Base-by-base conservation (phyloP, 2,888 invertebrate species). In the Helleia helle region DNA sequence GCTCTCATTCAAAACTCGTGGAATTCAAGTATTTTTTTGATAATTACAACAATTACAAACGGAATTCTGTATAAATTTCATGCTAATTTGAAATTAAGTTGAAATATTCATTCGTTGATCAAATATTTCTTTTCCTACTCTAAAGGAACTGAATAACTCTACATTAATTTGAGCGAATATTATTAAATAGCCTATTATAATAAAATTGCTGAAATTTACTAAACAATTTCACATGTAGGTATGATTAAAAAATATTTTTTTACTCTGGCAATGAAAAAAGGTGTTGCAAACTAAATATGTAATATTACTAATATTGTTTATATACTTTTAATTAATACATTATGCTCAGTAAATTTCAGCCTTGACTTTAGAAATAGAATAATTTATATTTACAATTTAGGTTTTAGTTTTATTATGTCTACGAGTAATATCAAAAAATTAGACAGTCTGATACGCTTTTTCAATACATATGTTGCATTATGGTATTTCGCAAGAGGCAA, bases 121-220 rank as follows among this genome's bases (percentile, higher is more conserved):
- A n/a, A n/a, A n/a, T n/a, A n/a, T n/a, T n/a, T n/a, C n/a, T 31
- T 11, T n/a, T 18, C 6, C 34, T 34, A 71, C 48, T 55, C 75
- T 79, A 79, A 71, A 79, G 79, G 79, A 79, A 79, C 79, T 71
- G 64, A 59, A 65, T 67, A 71, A 71, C 59, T 68, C 71, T 76
- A 76, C 57, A 53, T 64, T 68, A 62, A 50, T 56, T 74, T 72
- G 74, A 75, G 74, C 74, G 71, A 54, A 51, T 46, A 37, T 44
- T 43, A 28, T 18, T 26, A 15, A 25, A 15, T 38, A 18, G 13
- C 3, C 36, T 36, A 41, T 9, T 7, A 22, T 22, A 34, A 34
- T 34, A 7, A 34, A 22, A 18, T 2, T 11, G 5, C 34, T 18
- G 18, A 34, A 22, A 22, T 22, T 34, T 34, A 34, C 34, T 22